Percentiles rank a stretch among this genome's conserved stretches.
These are phyloP conservation scores for Cyrtonyx montezumae DNA, from an alignment of 2,113 vertebrate species.

Conservation along the genomic window DNA sequence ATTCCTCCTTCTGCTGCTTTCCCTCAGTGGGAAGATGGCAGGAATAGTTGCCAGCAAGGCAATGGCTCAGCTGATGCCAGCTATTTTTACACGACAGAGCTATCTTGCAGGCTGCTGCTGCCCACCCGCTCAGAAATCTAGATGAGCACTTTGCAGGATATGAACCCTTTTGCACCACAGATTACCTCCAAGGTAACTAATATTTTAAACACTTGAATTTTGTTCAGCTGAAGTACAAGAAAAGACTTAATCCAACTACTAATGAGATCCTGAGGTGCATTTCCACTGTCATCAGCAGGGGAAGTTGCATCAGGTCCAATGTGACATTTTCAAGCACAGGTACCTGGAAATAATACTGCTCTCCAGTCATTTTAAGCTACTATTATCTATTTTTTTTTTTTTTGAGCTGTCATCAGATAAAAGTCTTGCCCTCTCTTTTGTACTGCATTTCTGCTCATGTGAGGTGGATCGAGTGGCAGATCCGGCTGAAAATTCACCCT, in stretches of 20 bases:
- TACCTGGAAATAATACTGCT: neutral
- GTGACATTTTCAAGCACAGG: neutral
- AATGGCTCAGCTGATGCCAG: constrained; percentile 19
- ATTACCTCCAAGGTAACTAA: neutral
- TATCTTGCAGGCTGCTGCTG: neutral
- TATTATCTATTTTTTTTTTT: neutral
- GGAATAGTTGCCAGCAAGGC: constrained; percentile 31
- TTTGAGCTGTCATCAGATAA: neutral
- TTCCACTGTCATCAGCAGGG: neutral
- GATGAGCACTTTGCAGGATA: neutral
- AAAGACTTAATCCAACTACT: neutral
- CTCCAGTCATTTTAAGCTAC: neutral
- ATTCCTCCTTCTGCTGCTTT: constrained; percentile 42
- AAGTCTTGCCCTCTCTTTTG: neutral
- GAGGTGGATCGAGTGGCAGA: neutral
- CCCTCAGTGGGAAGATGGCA: constrained; percentile 19
- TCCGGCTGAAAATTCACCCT: neutral
- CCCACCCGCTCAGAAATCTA: rapidly evolving
- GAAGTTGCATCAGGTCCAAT: neutral
- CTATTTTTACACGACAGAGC: constrained; percentile 5
- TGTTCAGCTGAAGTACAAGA: neutral
- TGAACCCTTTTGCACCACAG: neutral
- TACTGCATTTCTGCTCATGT: neutral
- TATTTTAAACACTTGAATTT: neutral
- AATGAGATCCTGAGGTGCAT: neutral